phyloP scores from a whole-genome alignment of 1,140 invertebrate species.

The Artemia franciscana region DNA sequence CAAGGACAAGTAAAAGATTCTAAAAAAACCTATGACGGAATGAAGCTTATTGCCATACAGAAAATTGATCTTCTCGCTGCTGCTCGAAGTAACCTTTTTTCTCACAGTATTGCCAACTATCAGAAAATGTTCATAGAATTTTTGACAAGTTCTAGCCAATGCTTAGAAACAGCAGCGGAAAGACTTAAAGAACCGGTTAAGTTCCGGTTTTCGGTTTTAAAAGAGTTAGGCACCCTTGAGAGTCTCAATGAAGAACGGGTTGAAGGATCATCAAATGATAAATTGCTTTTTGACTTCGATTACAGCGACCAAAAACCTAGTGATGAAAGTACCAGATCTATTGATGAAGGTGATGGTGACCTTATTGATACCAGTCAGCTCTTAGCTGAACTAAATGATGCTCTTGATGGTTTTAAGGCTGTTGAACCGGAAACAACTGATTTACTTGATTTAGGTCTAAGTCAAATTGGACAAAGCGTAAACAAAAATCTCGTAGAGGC shows the following conservation, averaged over 20 bases:
- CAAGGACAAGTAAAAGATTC: slow-evolving; percentile 40
- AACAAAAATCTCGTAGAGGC: neutral
- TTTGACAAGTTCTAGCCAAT: slow-evolving; percentile 49
- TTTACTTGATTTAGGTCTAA: neutral
- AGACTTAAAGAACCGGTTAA: slow-evolving; percentile 32
- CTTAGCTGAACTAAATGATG: neutral
- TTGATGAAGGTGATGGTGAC: neutral
- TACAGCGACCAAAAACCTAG: neutral
- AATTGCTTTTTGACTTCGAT: neutral
- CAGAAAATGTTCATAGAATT: slow-evolving; percentile 62
- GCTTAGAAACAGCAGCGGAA: slow-evolving; percentile 53
- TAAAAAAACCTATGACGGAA: slow-evolving; percentile 75
- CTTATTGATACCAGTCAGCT: neutral
- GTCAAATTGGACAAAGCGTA: neutral
- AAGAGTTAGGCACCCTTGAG: neutral
- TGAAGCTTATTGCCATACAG: slow-evolving; percentile 84
- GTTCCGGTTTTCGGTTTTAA: neutral
- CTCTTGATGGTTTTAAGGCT: neutral
- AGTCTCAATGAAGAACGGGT: neutral
- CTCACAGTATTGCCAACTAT: slow-evolving; percentile 80
- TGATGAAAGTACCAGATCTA: neutral
- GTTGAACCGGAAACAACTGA: too few species aligned
- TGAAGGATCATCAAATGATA: neutral
- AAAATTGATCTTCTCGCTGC: slow-evolving; percentile 93
- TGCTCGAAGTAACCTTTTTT: slow-evolving; percentile 89